These are phyloP conservation scores for Orthosia cruda DNA, from an alignment of 2,888 invertebrate genomes.

Conservation along the genomic window DNA sequence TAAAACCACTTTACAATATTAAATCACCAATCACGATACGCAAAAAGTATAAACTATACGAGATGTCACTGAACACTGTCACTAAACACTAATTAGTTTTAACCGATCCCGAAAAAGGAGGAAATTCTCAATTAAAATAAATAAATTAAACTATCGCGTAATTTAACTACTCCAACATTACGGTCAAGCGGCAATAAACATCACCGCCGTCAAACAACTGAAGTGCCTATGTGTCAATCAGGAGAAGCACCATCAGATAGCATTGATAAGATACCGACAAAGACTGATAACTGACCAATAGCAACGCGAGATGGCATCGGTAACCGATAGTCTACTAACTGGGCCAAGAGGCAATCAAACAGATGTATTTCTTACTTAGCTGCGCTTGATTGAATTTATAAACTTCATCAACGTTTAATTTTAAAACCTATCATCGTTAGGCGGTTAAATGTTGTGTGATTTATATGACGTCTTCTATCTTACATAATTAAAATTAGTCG, in stretches of 20 bases:
- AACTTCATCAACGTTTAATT: background rate
- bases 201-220: slow-evolving; percentile 17
- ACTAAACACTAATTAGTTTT: background rate
- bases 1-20: background rate
- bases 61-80: slow-evolving; percentile 5
- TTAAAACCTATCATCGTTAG: slow-evolving; percentile 6
- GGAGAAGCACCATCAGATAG: slow-evolving; percentile 28
- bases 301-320: slow-evolving; percentile 2
- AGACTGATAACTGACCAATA: slow-evolving; percentile 21
- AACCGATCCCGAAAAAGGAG: background rate
- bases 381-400: slow-evolving; percentile 13
- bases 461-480: too few relatives aligned
- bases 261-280: slow-evolving; percentile 45
- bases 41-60: background rate
- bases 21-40: background rate
- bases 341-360: slow-evolving; percentile 19
- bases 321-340: slow-evolving; percentile 15
- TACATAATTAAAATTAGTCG: too few relatives aligned
- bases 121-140: background rate
- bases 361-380: slow-evolving; percentile 30
- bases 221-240: slow-evolving; percentile 11
- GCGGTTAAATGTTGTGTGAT: background rate
- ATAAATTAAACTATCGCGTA: background rate
- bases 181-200: background rate
- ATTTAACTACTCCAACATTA: background rate